Base-by-base conservation (phyloP, 2,113 vertebrate species). In the Zosterops borbonicus region DNA sequence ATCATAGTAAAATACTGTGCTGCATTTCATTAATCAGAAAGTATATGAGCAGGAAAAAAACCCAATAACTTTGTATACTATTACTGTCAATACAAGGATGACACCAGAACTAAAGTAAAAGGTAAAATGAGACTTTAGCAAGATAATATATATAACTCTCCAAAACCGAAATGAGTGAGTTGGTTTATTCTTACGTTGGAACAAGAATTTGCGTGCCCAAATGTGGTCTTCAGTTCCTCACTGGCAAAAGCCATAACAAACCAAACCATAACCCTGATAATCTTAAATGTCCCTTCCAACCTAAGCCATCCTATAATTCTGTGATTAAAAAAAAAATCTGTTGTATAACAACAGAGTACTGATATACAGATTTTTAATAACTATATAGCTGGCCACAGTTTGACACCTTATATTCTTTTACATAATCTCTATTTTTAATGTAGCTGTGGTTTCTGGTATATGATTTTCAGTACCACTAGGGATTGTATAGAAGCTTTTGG, bases 11-110 rank as follows among this genome's bases (percentile, higher is more conserved):
- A 87, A 65, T 71, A 83, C 9, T 13, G 6, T 69, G 50, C 31
- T 88, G 28, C n/a, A 46, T 89, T 83, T 94, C 39, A 87, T 94
- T 89, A 80, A 89, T 85, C 52, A 81, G 68, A 59, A 78, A 67
- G 22, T 78, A 79, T 65, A 67, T 14, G 15, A 81, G 31, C 20
- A 88, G 50, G 64, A 47, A 81, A 77, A 82, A 87, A 78, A 65
- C 4, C 13, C 13, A 90, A 41, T 81, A 74, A 50, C 29, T 89
- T 82, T 60, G 11, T 85, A 31, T 31, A 42, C 4, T 64, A n/a
- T 73, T 92, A 64, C 35, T 87, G 37, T 73, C 31, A 78, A 25
- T 42, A 74, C 3, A 86, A 77, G 25, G 11, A 23, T 60, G 62
- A 64, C 21, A 60, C 9, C 29, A 41, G 33, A 75, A 6, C 14